Conservation (phyloP, 2,113 vertebrate genomes). For the Pongo abelii region DNA sequence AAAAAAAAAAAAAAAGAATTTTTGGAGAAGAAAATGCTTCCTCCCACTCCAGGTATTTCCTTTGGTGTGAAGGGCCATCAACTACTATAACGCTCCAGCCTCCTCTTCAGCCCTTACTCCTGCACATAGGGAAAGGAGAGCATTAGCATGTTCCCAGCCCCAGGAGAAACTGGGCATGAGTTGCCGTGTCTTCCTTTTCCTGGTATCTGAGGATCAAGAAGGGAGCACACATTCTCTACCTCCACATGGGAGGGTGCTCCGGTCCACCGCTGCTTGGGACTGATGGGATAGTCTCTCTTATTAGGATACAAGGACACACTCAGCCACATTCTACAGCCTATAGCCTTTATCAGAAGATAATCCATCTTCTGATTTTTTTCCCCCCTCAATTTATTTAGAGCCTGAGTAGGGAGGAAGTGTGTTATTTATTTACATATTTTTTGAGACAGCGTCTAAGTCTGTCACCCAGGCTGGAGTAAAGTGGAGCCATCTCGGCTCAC, state of each 20-base stretch:
- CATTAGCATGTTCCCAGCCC: too few species aligned
- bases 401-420: not conserved
- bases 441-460: too few species aligned
- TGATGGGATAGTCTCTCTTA: not conserved
- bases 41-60: not conserved
- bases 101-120: not conserved
- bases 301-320: not conserved
- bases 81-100: rapidly evolving
- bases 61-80: not conserved
- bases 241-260: not conserved
- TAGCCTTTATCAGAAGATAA: not conserved
- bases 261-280: not conserved
- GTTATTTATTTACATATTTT: too few species aligned
- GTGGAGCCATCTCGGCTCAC: too few species aligned
- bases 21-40: not conserved
- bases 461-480: too few species aligned
- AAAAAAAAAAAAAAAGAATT: too few species aligned
- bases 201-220: not conserved
- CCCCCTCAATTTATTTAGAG: not conserved
- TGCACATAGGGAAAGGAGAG: not conserved
- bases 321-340: not conserved
- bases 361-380: not conserved
- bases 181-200: not conserved
- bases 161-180: not conserved
- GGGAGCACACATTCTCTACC: not conserved